These are phyloP conservation scores for Philopotamus ludificatus DNA, from an alignment of 1,140 invertebrate genomes.

Conservation along the genomic window DNA sequence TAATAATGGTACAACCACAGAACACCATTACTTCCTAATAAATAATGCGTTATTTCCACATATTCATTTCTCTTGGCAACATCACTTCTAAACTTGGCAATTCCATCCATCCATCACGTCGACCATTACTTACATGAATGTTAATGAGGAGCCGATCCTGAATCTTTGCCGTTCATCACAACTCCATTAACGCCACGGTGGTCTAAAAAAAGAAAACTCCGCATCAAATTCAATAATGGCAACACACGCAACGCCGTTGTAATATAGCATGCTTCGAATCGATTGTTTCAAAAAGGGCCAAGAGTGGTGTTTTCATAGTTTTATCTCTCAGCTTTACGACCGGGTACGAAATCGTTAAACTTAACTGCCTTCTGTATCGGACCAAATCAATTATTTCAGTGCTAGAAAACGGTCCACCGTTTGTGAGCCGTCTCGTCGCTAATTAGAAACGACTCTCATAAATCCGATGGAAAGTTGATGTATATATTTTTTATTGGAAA, in stretches of 20 bases:
- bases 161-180: slow-evolving; percentile 17
- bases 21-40: too few species aligned
- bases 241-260: background rate
- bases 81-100: slow-evolving; percentile 23
- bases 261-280: background rate
- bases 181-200: background rate
- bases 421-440: too few species aligned
- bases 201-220: background rate
- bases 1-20: too few species aligned
- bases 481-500: too few species aligned
- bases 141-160: slow-evolving; percentile 19
- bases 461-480: too few species aligned
- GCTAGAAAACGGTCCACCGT: too few species aligned
- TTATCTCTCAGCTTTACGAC: background rate
- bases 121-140: slow-evolving; percentile 20
- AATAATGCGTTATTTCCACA: too few species aligned
- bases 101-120: slow-evolving; percentile 30
- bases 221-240: too few species aligned
- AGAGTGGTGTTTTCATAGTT: background rate
- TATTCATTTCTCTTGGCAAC: too few species aligned
- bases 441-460: too few species aligned
- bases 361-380: too few species aligned
- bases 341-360: background rate
- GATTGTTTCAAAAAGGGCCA: background rate
- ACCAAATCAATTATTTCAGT: too few species aligned